Percentiles rank a stretch among this genome's conserved stretches.
These are phyloP conservation scores for Catamblyrhynchus diadema DNA, from an alignment of 2,797 vertebrate species.

Conservation along the genomic window DNA sequence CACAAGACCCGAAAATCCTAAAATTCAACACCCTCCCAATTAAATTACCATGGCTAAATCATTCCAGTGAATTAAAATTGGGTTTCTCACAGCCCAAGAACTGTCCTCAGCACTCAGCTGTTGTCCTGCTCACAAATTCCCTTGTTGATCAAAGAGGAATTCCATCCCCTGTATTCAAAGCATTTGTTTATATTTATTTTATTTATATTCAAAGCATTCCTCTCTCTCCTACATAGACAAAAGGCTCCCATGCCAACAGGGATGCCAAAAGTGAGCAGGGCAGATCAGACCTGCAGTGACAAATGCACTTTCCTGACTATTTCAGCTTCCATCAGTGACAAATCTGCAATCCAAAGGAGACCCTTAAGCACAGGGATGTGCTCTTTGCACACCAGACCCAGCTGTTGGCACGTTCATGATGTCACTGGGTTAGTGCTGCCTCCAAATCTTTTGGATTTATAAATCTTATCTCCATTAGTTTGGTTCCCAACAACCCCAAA, in stretches of 20 bases:
- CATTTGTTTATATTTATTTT: background rate
- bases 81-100: background rate
- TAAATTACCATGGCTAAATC: background rate
- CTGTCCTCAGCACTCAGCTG: background rate
- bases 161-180: background rate
- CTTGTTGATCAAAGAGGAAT: background rate
- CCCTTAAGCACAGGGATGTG: fast-evolving
- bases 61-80: background rate
- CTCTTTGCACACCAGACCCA: background rate
- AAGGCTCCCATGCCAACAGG: background rate
- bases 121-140: background rate
- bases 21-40: background rate
- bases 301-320: background rate
- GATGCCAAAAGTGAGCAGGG: background rate
- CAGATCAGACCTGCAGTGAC: background rate
- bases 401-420: fast-evolving
- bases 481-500: background rate
- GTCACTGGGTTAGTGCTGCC: background rate
- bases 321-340: background rate
- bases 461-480: background rate
- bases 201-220: background rate
- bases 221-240: background rate
- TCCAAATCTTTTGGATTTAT: background rate
- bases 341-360: background rate
- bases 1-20: background rate